A percentile compares a stretch with the other conserved stretches of the same genome.
phyloP scores from a whole-genome alignment of 2,797 vertebrate species.

The Anguilla anguilla region DNA sequence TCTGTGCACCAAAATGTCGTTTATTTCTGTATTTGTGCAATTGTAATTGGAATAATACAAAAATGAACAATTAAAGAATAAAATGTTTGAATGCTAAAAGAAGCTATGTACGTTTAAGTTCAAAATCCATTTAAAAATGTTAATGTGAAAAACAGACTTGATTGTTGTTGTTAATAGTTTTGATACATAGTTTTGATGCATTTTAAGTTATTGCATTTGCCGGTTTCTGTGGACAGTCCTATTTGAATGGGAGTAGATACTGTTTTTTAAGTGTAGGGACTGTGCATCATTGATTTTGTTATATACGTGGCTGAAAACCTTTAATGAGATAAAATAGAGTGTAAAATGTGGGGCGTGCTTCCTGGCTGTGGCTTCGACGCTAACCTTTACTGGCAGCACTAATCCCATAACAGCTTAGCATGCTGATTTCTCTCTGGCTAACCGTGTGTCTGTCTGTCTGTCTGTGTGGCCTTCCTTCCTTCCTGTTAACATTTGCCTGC shows the following conservation, averaged over 20 bases:
- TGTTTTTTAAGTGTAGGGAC: not conserved
- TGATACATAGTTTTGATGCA: too few relatives aligned
- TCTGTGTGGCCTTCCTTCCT: constrained; percentile 5
- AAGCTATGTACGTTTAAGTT: too few relatives aligned
- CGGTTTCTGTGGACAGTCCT: too few relatives aligned
- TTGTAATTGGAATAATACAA: too few relatives aligned
- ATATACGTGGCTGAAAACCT: not conserved
- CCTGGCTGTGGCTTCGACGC: too few relatives aligned
- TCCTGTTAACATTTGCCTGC: constrained; percentile 29
- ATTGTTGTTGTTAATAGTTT: too few relatives aligned
- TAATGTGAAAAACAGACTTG: not conserved
- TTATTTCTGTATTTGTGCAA: too few relatives aligned
- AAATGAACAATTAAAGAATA: too few relatives aligned
- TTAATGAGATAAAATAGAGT: not conserved
- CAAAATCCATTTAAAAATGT: not conserved
- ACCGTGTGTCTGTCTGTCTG: constrained; percentile 39
- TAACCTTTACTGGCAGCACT: not conserved
- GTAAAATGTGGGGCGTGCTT: not conserved
- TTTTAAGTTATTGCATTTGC: too few relatives aligned
- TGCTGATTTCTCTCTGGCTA: constrained; percentile 27
- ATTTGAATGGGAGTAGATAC: not conserved
- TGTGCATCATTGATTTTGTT: not conserved
- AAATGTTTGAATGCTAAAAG: too few relatives aligned
- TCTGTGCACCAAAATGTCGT: too few relatives aligned
- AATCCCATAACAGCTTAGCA: not conserved